A percentile compares a stretch with the other conserved stretches of the same genome.
Conservation (phyloP, 2,888 invertebrate genomes). For the Patella ulyssiponensis region DNA sequence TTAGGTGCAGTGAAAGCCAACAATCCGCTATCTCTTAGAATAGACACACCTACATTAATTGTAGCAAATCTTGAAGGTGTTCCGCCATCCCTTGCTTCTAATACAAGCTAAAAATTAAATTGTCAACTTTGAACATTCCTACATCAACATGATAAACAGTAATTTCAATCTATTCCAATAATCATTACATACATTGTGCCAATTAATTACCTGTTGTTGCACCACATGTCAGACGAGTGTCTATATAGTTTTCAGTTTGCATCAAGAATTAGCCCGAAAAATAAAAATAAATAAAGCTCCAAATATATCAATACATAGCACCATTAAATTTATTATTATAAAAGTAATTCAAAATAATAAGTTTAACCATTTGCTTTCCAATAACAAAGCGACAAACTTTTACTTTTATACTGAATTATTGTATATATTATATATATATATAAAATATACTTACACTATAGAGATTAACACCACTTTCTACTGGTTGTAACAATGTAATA, state of each 20-base stretch:
- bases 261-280: too few species aligned
- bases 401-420: neutral
- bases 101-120: too few species aligned
- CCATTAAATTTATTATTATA: neutral
- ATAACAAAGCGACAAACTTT: neutral
- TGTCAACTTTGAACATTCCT: too few species aligned
- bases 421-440: neutral
- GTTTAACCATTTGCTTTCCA: neutral
- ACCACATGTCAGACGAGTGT: too few species aligned
- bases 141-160: too few species aligned
- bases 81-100: slow-evolving; percentile 39
- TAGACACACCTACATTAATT: slow-evolving; percentile 35
- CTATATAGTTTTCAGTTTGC: too few species aligned
- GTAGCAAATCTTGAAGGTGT: slow-evolving; percentile 36
- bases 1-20: slow-evolving; percentile 34
- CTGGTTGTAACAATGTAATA: slow-evolving; percentile 21
- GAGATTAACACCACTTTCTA: slow-evolving; percentile 26
- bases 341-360: neutral
- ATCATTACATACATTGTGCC: too few species aligned
- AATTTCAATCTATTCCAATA: too few species aligned
- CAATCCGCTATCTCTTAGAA: slow-evolving; percentile 40
- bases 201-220: too few species aligned
- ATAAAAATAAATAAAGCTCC: neutral
- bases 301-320: neutral
- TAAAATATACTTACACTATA: slow-evolving; percentile 35